Conservation (phyloP, 1,140 invertebrate genomes). For the Leptonema lineaticorne region DNA sequence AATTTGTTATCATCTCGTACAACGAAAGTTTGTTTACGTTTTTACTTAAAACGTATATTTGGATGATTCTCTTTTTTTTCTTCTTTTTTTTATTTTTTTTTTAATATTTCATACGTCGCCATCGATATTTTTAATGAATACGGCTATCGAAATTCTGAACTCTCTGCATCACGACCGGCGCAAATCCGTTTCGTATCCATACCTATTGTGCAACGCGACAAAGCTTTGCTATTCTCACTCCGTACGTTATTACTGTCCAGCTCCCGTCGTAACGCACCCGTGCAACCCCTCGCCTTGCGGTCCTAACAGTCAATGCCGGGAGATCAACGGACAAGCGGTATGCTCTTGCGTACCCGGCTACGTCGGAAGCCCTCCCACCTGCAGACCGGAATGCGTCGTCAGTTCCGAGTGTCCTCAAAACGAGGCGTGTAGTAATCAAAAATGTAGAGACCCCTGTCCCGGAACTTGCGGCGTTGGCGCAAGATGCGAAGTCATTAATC, state of each 20-base stretch:
- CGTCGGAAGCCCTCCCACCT: slow-evolving; percentile 72
- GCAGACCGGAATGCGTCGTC: slow-evolving; percentile 70
- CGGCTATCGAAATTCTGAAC: too few species aligned
- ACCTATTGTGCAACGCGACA: too few species aligned
- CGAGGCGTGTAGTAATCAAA: slow-evolving; percentile 69
- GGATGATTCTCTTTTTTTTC: too few species aligned
- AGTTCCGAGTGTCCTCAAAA: slow-evolving; percentile 70
- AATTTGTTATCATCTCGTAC: too few species aligned
- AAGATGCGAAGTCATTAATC: slow-evolving; percentile 70
- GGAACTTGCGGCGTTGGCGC: slow-evolving; percentile 72
- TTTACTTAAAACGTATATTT: too few species aligned
- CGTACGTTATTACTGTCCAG: slow-evolving; percentile 30
- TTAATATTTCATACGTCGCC: too few species aligned
- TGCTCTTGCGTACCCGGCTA: slow-evolving; percentile 71
- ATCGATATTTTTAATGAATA: too few species aligned
- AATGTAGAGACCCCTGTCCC: slow-evolving; percentile 70
- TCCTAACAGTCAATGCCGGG: slow-evolving; percentile 71
- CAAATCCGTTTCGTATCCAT: too few species aligned
- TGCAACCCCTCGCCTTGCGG: slow-evolving; percentile 76
- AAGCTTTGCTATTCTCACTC: too few species aligned
- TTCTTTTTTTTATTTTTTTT: too few species aligned
- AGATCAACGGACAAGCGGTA: slow-evolving; percentile 61
- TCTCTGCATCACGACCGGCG: too few species aligned
- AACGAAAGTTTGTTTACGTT: too few species aligned
- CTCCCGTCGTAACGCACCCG: slow-evolving; percentile 55